Evolutionary conservation across 37 sponge, comb jelly and placozoan species (phyloP), one percentile per base, ranked within the genome.

Genomic region (Spongilla lacustris): DNA sequence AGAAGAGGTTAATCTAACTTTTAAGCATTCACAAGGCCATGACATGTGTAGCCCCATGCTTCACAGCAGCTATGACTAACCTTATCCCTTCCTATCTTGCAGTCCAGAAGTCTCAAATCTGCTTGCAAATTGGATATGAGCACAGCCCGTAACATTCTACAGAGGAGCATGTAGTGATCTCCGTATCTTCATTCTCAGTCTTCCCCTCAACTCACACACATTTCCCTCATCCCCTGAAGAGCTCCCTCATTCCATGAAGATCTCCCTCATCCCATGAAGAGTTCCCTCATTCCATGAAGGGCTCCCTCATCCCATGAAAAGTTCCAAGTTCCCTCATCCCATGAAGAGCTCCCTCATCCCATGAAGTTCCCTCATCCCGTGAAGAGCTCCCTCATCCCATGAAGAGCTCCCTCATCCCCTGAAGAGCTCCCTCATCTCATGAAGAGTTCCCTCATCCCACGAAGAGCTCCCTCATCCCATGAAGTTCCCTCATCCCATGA

Each of bases 71-170:
- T n/a, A n/a, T n/a, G n/a, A n/a, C 87, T 68, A 67, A 90, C 94
- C 74, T 88, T 35, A 21, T 87, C 76, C 25, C 89, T 81, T 25
- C 74, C 38, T 10, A 83, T 27, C 2, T 70, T 67, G 36, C 79
- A 75, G 4, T 81, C 35, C 28, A 94, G 78, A 4, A 87, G 89
- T 36, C 88, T 87, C 32, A 94, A 48, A 13, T 84, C 73, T 24
- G 41, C 79, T 48, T 80, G 50, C 36, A 94, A 49, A 22, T 77
- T 77, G 29, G 87, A 24, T 12, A 77, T 36, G 30, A 32, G 49
- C 32, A 91, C 92, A 91, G 58, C 58, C 21, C 21, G 58, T 17
- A 58, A 58, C 11, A 58, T 17, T 17, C 58, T 58, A 17, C 19
- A 58, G 58, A 1, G 11, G 58, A 41, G 3, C 3, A 41, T 6